Conservation (phyloP, 2,113 vertebrate species). For the Scartelaos histophorus region DNA sequence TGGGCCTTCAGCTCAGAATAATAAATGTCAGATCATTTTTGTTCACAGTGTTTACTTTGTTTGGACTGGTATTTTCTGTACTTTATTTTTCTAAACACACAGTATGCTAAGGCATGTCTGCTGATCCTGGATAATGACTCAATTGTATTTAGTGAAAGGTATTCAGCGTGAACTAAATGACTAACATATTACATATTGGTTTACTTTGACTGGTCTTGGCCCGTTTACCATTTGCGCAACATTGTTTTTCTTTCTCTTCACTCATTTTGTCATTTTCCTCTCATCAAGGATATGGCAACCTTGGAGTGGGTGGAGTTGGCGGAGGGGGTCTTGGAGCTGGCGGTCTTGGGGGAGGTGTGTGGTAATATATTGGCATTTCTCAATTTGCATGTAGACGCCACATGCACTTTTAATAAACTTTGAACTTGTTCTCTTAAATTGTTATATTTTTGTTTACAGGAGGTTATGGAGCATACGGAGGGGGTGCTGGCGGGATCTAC, state of each 20-base stretch:
- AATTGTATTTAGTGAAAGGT: slow-evolving; percentile 35
- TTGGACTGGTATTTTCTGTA: not conserved
- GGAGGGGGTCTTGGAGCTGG: slow-evolving; percentile 47
- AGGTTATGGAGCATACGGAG: slow-evolving; percentile 56
- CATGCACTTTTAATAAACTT: not conserved
- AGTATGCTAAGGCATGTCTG: slow-evolving; percentile 1
- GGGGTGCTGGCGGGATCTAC: slow-evolving; percentile 53
- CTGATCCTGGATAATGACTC: slow-evolving; percentile 28
- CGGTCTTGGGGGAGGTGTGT: slow-evolving; percentile 53
- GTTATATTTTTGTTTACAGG: slow-evolving; percentile 33
- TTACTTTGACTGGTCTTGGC: not conserved
- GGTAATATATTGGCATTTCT: not conserved
- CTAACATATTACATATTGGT: slow-evolving; percentile 4
- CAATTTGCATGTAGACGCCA: not conserved
- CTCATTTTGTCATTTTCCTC: slow-evolving; percentile 14
- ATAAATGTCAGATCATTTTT: not conserved
- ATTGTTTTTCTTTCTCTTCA: slow-evolving; percentile 5
- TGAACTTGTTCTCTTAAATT: not conserved
- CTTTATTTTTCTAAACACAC: not conserved
- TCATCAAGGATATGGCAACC: slow-evolving; percentile 72
- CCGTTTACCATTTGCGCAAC: not conserved
- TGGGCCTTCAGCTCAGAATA: too few relatives aligned
- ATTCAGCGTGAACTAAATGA: slow-evolving; percentile 22
- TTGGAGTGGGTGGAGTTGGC: slow-evolving; percentile 64
- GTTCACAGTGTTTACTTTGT: not conserved